Percentiles rank a stretch among this genome's conserved stretches.
Conservation (phyloP, 2,113 vertebrate species). For the Labrus mixtus region DNA sequence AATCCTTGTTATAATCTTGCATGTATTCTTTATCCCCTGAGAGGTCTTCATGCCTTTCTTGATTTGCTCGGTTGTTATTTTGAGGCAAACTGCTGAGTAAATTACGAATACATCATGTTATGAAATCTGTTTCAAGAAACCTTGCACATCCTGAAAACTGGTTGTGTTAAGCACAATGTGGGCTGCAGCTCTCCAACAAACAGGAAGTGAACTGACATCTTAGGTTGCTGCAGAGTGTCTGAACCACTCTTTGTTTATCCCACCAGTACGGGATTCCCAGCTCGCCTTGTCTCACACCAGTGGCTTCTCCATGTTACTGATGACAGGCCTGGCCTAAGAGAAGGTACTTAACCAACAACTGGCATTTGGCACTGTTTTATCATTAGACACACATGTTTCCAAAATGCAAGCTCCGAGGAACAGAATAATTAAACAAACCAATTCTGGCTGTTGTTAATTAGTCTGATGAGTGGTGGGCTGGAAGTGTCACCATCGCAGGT, state of each 20-base stretch:
- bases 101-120: slow-evolving; percentile 38
- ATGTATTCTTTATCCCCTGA: slow-evolving; percentile 38
- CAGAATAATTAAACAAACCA: slow-evolving; percentile 80
- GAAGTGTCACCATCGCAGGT: slow-evolving; percentile 57
- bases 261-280: slow-evolving; percentile 59
- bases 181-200: slow-evolving; percentile 44
- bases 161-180: slow-evolving; percentile 48
- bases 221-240: slow-evolving; percentile 63
- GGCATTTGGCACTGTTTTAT: slow-evolving; percentile 77
- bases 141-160: too few relatives aligned
- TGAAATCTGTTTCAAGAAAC: neutral
- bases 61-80: slow-evolving; percentile 38
- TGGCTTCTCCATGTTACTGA: slow-evolving; percentile 72
- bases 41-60: slow-evolving; percentile 20
- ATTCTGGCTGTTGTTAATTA: slow-evolving; percentile 79
- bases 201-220: slow-evolving; percentile 54
- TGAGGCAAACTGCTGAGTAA: slow-evolving; percentile 35
- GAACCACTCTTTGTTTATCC: slow-evolving; percentile 79
- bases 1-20: slow-evolving; percentile 31
- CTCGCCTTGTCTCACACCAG: slow-evolving; percentile 66
- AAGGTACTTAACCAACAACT: slow-evolving; percentile 78
- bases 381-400: slow-evolving; percentile 80
- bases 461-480: slow-evolving; percentile 58
- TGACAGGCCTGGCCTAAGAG: slow-evolving; percentile 67
- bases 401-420: slow-evolving; percentile 76